phyloP scores from a whole-genome alignment of 2,113 vertebrate species.

The Aplodontia rufa region DNA sequence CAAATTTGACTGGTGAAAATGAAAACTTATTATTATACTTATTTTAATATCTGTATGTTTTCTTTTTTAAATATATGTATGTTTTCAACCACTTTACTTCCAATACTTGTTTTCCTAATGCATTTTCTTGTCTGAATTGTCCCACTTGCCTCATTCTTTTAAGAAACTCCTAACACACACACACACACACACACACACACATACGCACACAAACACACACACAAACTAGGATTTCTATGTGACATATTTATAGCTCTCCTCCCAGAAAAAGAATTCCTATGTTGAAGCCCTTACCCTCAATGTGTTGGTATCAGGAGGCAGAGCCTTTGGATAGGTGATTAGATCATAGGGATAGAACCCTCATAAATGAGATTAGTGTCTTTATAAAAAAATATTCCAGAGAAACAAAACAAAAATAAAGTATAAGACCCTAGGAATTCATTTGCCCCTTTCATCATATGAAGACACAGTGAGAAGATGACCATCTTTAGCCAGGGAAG shows the following conservation, averaged over 20 bases:
- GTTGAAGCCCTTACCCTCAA: not conserved
- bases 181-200: not conserved
- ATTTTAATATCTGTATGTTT: not conserved
- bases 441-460: not conserved
- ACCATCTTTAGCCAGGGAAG: not conserved
- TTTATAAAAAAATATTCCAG: not conserved
- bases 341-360: not conserved
- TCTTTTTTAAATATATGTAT: not conserved
- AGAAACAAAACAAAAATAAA: not conserved
- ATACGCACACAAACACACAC: not conserved
- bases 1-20: conserved; percentile 4
- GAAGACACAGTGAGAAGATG: not conserved
- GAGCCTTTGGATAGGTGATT: not conserved
- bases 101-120: not conserved
- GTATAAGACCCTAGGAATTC: not conserved
- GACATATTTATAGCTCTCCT: not conserved
- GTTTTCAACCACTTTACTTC: not conserved
- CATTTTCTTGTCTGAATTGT: not conserved
- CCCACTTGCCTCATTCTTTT: not conserved
- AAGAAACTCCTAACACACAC: not conserved
- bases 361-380: not conserved
- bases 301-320: not conserved
- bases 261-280: not conserved
- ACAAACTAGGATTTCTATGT: not conserved
- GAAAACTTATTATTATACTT: not conserved